Evolutionary conservation across 2,113 vertebrate species (phyloP).

Genomic region (Benthochromis sp.): DNA sequence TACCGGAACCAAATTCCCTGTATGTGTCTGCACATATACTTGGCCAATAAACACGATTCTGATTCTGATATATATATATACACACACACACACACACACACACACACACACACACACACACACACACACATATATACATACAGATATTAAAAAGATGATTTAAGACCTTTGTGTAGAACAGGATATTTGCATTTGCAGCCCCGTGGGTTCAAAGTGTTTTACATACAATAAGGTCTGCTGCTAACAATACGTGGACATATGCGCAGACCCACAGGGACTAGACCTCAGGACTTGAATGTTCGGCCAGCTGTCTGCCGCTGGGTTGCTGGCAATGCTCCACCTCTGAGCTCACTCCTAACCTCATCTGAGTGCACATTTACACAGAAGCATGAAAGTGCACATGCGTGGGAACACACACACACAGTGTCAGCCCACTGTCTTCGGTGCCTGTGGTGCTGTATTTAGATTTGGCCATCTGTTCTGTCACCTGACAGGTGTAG

Average conservation of each 20-base stretch:
- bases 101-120: accelerated
- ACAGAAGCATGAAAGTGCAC: neutral
- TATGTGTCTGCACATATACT: too few relatives aligned
- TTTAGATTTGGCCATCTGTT: conserved; percentile 64
- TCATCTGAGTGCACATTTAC: neutral
- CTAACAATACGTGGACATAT: conserved; percentile 31
- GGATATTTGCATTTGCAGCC: neutral
- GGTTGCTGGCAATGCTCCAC: conserved; percentile 39
- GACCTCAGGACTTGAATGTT: conserved; percentile 27
- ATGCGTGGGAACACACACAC: conserved; percentile 6
- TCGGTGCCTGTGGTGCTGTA: conserved; percentile 24
- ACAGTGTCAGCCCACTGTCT: conserved; percentile 16
- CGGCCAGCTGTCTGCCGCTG: conserved; percentile 53
- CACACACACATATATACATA: accelerated
- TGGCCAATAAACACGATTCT: too few relatives aligned
- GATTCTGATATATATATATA: accelerated
- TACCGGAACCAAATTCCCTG: too few relatives aligned
- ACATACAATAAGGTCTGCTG: neutral
- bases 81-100: accelerated
- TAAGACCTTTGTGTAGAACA: neutral
- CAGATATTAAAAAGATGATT: neutral
- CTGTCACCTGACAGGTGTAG: conserved; percentile 63
- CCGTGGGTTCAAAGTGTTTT: neutral
- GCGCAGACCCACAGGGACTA: neutral
- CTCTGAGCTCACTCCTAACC: conserved; percentile 42